Conservation (phyloP, 2,113 vertebrate species). For the Carassius gibelio region DNA sequence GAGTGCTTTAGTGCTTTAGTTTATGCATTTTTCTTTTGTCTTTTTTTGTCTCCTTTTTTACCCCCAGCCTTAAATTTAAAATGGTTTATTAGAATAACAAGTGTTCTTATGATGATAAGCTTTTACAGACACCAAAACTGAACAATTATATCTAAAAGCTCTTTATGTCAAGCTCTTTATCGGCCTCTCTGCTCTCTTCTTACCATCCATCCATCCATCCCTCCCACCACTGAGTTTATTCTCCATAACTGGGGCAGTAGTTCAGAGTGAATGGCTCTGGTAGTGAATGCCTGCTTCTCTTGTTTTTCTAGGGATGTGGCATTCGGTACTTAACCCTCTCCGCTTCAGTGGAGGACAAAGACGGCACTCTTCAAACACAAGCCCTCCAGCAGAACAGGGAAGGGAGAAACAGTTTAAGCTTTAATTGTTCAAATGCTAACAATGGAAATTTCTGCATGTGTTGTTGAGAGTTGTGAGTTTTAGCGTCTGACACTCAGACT, state of each 20-base stretch:
- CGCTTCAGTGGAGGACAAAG: slow-evolving; percentile 49
- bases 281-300: slow-evolving; percentile 35
- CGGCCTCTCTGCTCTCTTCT: slow-evolving; percentile 11
- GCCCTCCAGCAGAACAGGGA: slow-evolving; percentile 16
- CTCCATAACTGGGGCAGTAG: slow-evolving; percentile 26
- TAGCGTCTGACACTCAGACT: slow-evolving; percentile 24
- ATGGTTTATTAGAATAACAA: slow-evolving; percentile 39
- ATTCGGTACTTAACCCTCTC: slow-evolving; percentile 53
- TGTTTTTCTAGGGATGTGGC: slow-evolving; percentile 31
- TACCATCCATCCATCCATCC: slow-evolving; percentile 12
- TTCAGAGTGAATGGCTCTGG: slow-evolving; percentile 35
- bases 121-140: slow-evolving; percentile 31
- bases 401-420: slow-evolving; percentile 33
- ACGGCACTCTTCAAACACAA: slow-evolving; percentile 41
- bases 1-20: neutral
- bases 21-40: slow-evolving; percentile 18
- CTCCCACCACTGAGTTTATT: slow-evolving; percentile 23
- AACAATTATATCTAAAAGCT: slow-evolving; percentile 40
- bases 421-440: slow-evolving; percentile 44
- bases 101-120: slow-evolving; percentile 35
- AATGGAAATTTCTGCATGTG: slow-evolving; percentile 37
- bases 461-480: slow-evolving; percentile 16
- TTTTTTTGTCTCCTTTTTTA: neutral
- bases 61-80: slow-evolving; percentile 9
- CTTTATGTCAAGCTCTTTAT: slow-evolving; percentile 15